Base-by-base conservation (phyloP, 92 coral and sea anemone species). In the Parazoanthus swiftii region DNA sequence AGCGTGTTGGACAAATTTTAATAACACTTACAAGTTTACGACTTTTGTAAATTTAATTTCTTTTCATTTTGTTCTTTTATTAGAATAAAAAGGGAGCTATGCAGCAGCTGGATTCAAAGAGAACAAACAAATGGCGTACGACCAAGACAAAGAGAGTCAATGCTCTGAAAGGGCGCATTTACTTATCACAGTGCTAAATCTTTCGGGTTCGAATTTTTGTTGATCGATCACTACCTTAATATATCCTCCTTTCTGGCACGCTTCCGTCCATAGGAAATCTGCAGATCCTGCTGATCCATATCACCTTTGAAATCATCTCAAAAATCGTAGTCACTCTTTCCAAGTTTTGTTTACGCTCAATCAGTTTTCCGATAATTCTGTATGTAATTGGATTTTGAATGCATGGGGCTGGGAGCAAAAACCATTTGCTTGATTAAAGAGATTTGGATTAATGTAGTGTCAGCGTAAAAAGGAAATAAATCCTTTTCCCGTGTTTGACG, bases 261-360 rank as follows among this genome's bases (percentile, higher is more conserved):
- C 56, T 84, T 84, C 87, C 87, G 87, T 71, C 58, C 79, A 84
- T 71, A 84, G 87, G 87, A 84, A 84, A 84, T 84, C 65, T 84
- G n/a, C 87, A 72, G 77, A 84, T 84, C 79, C 65, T 44, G 66
- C 87, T 68, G 78, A 84, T 71, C 87, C 43, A 72, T 84, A 71
- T 84, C 75, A 58, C 75, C 77, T 70, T 70, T 84, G 78, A 48
- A 84, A 70, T 74, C 77, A 50, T 46, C 77, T 84, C 87, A 51
- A 11, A 71, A 84, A 84, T 71, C 79, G 50, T 71, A 84, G 79
- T 72, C 87, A 44, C 33, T 35, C 21, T 38, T 48, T 84, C 79
- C 26, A 84, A 46, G 65, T 71, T 71, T 84, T 84, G 78, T 70
- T 84, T 84, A 46, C 78, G 14, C 13, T 71, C 66, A 71, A 84